These are phyloP conservation scores for Scolopax rusticola DNA, from an alignment of 2,797 vertebrate genomes.

Conservation along the genomic window DNA sequence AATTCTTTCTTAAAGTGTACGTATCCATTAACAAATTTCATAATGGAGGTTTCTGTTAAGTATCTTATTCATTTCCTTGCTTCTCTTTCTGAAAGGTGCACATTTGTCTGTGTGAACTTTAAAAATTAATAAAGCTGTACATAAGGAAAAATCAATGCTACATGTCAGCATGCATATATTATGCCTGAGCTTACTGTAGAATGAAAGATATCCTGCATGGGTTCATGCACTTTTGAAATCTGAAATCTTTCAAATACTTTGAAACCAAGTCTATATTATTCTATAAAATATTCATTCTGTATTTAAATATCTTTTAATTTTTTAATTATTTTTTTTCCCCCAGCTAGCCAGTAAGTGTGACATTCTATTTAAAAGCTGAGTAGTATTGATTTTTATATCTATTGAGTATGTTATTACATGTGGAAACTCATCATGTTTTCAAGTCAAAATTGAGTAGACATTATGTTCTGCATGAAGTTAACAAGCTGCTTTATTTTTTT, in stretches of 20 bases:
- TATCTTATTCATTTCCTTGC: slow-evolving; percentile 27
- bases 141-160: slow-evolving; percentile 58
- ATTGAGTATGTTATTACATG: neutral
- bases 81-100: slow-evolving; percentile 34
- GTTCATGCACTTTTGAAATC: slow-evolving; percentile 5
- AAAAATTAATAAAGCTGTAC: slow-evolving; percentile 61
- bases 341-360: neutral
- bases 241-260: slow-evolving; percentile 12
- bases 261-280: slow-evolving; percentile 8
- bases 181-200: slow-evolving; percentile 24
- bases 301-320: neutral
- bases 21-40: neutral
- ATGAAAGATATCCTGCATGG: slow-evolving; percentile 10
- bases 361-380: neutral
- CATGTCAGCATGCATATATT: slow-evolving; percentile 41
- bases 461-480: neutral
- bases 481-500: neutral
- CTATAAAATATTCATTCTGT: slow-evolving; percentile 20
- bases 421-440: neutral
- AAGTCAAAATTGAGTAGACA: neutral
- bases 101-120: slow-evolving; percentile 52
- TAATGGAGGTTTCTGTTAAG: neutral
- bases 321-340: neutral
- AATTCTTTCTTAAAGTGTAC: neutral
- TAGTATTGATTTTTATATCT: neutral